phyloP scores from a whole-genome alignment of 1,140 invertebrate species.

The Schlechtendalia chinensis region DNA sequence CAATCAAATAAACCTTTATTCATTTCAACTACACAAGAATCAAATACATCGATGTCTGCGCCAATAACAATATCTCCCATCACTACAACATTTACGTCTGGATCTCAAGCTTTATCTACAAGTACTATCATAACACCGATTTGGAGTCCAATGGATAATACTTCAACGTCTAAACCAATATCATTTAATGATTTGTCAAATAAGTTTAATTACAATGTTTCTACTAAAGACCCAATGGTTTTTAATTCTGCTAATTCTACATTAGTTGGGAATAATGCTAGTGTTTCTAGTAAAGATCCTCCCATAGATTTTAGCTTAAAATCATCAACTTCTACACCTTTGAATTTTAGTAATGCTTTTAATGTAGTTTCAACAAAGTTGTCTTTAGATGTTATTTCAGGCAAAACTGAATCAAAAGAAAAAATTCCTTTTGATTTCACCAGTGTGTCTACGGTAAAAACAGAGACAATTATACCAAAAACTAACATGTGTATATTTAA shows the following conservation, averaged over 20 bases:
- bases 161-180: constrained; percentile 12
- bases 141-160: constrained; percentile 9
- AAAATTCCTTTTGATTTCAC: constrained; percentile 9
- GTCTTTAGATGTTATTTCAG: constrained; percentile 18
- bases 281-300: neutral
- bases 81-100: neutral
- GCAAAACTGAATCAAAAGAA: constrained; percentile 2
- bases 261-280: neutral
- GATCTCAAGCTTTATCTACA: neutral
- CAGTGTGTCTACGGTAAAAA: neutral
- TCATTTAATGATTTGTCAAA: constrained; percentile 1
- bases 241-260: neutral
- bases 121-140: neutral
- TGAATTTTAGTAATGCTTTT: neutral
- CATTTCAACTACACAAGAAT: constrained; percentile 1
- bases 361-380: neutral
- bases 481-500: neutral
- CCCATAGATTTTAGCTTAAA: constrained; percentile 33
- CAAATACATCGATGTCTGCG: neutral
- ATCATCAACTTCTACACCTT: neutral
- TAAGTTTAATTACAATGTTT: constrained; percentile 11
- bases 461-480: neutral
- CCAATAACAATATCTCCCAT: neutral
- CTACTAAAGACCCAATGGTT: neutral
- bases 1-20: constrained; percentile 12